Evolutionary conservation across 2,113 vertebrate genomes (phyloP).

Genomic region (Sorex fumeus): DNA sequence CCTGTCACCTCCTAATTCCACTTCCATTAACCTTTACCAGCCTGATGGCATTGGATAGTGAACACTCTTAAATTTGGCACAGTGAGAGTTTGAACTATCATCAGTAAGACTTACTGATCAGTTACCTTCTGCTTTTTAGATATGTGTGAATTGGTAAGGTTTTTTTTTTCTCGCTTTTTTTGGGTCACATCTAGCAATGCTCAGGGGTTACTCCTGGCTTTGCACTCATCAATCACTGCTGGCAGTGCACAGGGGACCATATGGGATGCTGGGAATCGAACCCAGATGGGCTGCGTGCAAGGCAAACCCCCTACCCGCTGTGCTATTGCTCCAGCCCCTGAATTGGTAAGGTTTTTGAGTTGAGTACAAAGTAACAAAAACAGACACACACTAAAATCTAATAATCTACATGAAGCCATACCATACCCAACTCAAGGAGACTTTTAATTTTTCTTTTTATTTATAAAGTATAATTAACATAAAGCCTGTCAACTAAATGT

Average conservation of each 20-base stretch:
- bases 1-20: neutral
- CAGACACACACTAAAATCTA: neutral
- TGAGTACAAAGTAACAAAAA: neutral
- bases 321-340: no score
- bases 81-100: neutral
- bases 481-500: conserved; percentile 52
- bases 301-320: no score
- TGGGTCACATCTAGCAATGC: no score
- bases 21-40: neutral
- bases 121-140: neutral
- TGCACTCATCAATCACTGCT: no score
- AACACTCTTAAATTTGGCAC: neutral
- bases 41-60: neutral
- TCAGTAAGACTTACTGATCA: neutral
- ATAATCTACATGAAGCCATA: neutral
- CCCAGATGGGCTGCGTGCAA: no score
- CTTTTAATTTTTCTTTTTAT: conserved; percentile 58
- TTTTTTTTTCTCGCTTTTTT: no score
- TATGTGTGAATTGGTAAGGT: neutral
- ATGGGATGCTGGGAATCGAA: no score
- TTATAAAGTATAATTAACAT: conserved; percentile 57
- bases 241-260: no score
- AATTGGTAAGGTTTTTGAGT: conserved; percentile 8
- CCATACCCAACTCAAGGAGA: neutral
- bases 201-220: no score